Evolutionary conservation across 2,797 vertebrate species (phyloP), one percentile per base, ranked within the genome.

Genomic region (Gallinago nigripennis): DNA sequence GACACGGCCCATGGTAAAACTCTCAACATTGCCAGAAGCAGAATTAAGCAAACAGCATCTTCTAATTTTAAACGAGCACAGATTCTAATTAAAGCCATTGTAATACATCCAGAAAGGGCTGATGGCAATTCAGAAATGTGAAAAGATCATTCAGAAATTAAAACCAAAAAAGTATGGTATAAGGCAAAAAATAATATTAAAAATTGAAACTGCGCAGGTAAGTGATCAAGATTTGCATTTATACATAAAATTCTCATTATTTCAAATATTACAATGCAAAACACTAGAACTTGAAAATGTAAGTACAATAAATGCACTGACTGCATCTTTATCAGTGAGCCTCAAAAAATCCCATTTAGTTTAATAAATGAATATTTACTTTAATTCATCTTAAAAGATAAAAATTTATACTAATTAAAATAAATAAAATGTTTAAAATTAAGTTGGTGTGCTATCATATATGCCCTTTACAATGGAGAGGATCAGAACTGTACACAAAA

Each of bases 341-440:
- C 96, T 94, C 92, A 16, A 58, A 66, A 95, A 95, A 96, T 92
- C 88, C 94, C 90, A 85, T 92, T 96, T 95, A 95, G 83, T 97
- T 95, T 95, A 96, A 96, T 92, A 96, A 89, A 84, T 58, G 92
- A 93, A 84, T 96, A 94, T 92, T 97, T 95, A 65, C 76, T 96
- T 91, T 86, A 93, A 96, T 97, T 92, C 51, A 65, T 83, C 83
- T 88, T 95, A 93, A 82, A 97, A 53, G 81, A 97, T 95, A 97
- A 91, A 96, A 94, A 89, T 96, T 94, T 87, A 85, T 85, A 97
- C 93, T 91, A 97, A 97, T 98, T 97, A 95, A 97, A 98, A 98
- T 98, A 98, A 98, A 98, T 98, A 98, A 97, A 97, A 95, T 50
- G 82, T 58, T 92, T 94, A 96, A 97, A 97, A 96, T 94, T 96